Percentiles rank a stretch among this genome's conserved stretches.
These are phyloP conservation scores for Oeneis ivallda DNA, from an alignment of 2,888 invertebrate genomes.

Conservation along the genomic window DNA sequence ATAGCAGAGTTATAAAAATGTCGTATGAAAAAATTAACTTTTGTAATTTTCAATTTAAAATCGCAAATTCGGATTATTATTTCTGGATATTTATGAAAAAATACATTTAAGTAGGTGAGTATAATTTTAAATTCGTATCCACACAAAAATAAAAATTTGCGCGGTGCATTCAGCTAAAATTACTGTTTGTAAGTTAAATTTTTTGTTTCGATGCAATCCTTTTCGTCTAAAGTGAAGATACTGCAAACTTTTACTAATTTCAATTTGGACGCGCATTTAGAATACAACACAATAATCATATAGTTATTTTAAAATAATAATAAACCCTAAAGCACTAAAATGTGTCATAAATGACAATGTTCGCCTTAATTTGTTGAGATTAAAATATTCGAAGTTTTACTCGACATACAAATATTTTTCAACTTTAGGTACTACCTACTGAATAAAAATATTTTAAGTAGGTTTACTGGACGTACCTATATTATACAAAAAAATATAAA, in stretches of 20 bases:
- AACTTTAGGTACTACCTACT: not conserved
- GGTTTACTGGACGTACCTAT: not conserved
- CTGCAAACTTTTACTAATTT: no score
- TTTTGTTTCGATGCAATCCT: no score
- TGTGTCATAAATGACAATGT: not conserved
- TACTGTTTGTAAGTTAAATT: no score
- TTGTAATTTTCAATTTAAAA: not conserved
- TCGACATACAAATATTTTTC: not conserved
- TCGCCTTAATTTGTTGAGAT: not conserved
- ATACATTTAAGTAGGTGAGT: no score
- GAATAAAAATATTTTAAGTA: constrained; percentile 12
- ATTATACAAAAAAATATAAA: not conserved
- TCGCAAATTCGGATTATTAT: not conserved
- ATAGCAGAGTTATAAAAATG: not conserved
- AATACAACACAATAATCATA: not conserved
- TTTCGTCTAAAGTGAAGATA: no score
- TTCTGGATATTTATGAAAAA: not conserved
- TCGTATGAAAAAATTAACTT: not conserved
- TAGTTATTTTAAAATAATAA: not conserved
- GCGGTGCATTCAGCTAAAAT: no score
- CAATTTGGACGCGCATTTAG: not conserved
- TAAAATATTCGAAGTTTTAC: constrained; percentile 2
- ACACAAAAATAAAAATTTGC: no score
- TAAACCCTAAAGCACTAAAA: not conserved
- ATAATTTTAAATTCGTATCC: no score